Evolutionary conservation across 2,113 vertebrate genomes (phyloP).

Genomic region (Excalfactoria chinensis): DNA sequence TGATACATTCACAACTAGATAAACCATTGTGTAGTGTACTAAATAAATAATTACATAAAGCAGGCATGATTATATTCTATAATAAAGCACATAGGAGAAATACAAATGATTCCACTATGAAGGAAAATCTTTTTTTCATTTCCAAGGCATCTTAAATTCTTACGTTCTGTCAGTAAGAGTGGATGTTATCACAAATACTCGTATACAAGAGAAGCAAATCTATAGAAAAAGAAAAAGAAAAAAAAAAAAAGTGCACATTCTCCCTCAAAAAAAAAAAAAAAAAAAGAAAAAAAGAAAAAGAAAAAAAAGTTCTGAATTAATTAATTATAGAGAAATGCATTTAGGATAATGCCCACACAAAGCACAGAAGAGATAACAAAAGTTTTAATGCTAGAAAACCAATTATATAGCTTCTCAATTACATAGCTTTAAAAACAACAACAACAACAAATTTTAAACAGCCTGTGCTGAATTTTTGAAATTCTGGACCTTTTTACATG

Average conservation of each 20-base stretch:
- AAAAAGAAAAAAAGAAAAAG: background rate
- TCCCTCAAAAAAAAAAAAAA: background rate
- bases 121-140: background rate
- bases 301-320: background rate
- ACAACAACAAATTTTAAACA: background rate
- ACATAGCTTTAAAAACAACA: background rate
- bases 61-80: background rate
- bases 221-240: background rate
- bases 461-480: background rate
- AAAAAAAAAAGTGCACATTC: background rate
- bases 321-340: background rate
- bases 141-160: background rate
- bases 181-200: background rate
- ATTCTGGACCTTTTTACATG: background rate
- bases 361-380: background rate
- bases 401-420: background rate
- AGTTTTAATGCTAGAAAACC: background rate
- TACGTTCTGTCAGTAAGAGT: background rate
- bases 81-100: background rate
- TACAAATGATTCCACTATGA: background rate
- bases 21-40: background rate
- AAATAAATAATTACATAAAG: background rate
- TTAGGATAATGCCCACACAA: background rate
- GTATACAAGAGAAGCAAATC: background rate
- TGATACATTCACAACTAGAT: background rate